Percentiles rank a stretch among this genome's conserved stretches.
phyloP scores from a whole-genome alignment of 2,113 vertebrate genomes.

The Proteles cristata region DNA sequence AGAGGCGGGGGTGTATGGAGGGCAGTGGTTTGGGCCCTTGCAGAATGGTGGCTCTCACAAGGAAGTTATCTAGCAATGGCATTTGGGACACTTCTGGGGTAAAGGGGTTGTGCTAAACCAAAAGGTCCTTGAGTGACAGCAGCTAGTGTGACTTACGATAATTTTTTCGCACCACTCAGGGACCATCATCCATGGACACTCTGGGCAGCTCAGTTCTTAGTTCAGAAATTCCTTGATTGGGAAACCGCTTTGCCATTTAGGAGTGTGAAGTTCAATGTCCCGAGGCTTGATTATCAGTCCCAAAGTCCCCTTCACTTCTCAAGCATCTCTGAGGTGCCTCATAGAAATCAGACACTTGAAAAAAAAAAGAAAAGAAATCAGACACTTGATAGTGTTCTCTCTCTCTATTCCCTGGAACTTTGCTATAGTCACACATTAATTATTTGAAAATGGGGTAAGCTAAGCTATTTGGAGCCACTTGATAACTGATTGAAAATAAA shows the following conservation, averaged over 20 bases:
- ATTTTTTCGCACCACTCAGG: not conserved
- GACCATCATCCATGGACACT: not conserved
- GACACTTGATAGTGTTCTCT: not conserved
- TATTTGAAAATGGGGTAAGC: not conserved
- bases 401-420: not conserved
- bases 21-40: not conserved
- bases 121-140: not conserved
- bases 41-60: not conserved
- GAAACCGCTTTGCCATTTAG: not conserved
- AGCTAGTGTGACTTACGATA: not conserved
- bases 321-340: not conserved
- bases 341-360: not conserved
- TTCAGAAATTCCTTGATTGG: not conserved
- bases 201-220: not conserved
- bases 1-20: not conserved
- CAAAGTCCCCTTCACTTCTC: not conserved
- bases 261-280: not conserved
- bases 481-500: constrained; percentile 30
- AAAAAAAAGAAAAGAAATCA: no score
- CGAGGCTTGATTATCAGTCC: not conserved
- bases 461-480: constrained; percentile 13
- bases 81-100: not conserved
- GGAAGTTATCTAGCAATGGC: not conserved
- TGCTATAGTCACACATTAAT: not conserved
- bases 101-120: not conserved